Evolutionary conservation across 2,113 vertebrate species (phyloP).

Genomic region (Alligator sinensis): DNA sequence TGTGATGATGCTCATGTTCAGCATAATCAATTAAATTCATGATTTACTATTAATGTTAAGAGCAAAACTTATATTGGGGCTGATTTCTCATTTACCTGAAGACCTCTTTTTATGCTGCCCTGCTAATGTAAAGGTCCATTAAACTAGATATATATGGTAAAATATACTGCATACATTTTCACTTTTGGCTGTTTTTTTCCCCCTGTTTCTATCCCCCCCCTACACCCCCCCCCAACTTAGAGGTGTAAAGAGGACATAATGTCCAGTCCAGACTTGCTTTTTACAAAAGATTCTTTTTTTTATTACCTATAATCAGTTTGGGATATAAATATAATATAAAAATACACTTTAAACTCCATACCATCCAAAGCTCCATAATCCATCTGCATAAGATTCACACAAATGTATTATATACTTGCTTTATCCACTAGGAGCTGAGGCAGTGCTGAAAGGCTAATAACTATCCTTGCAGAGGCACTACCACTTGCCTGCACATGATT

Average conservation of each 20-base stretch:
- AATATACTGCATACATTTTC: not conserved
- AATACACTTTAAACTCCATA: not conserved
- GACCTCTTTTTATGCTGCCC: not conserved
- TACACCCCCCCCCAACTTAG: too few species aligned
- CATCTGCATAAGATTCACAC: fast-evolving
- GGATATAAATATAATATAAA: not conserved
- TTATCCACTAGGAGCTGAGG: not conserved
- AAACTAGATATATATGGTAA: not conserved
- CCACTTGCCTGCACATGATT: not conserved
- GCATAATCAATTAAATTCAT: not conserved
- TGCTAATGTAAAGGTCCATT: not conserved
- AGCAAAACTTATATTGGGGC: not conserved
- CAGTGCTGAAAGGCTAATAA: not conserved
- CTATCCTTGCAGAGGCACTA: not conserved
- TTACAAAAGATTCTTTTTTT: not conserved
- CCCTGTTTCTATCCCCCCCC: too few species aligned
- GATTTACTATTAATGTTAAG: not conserved
- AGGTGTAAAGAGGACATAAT: too few species aligned
- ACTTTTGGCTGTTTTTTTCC: not conserved
- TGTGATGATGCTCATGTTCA: not conserved
- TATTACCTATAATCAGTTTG: not conserved
- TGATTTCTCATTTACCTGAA: not conserved
- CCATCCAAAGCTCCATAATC: not conserved
- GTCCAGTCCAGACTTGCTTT: too few species aligned
- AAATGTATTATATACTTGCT: not conserved